Evolutionary conservation across 2,888 invertebrate species (phyloP).

Genomic region (Colostygia pectinataria): DNA sequence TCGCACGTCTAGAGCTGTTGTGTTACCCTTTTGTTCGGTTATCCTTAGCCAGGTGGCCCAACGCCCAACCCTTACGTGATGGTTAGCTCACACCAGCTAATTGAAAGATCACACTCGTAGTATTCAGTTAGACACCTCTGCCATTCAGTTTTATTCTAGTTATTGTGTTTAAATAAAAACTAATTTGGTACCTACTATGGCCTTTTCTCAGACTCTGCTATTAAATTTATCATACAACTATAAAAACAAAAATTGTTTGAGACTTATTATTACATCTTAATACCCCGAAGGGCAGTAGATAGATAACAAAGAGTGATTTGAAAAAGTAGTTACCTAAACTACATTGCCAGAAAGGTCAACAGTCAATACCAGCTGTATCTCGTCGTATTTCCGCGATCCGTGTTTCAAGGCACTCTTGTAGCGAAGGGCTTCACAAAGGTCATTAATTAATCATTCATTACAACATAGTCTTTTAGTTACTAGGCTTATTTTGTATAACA

Average conservation of each 20-base stretch:
- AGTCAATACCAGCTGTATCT: conserved; percentile 39
- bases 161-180: background rate
- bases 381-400: conserved; percentile 48
- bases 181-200: too few species aligned
- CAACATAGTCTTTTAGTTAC: conserved; percentile 3
- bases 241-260: too few species aligned
- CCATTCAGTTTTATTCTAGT: conserved; percentile 2
- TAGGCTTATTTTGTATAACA: background rate
- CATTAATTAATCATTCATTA: too few species aligned
- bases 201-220: too few species aligned
- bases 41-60: conserved; percentile 33
- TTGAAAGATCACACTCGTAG: conserved; percentile 36
- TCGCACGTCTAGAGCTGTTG: conserved; percentile 41
- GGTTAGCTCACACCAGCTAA: conserved; percentile 42
- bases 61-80: conserved; percentile 29
- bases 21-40: conserved; percentile 31
- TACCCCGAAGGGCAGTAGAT: background rate
- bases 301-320: background rate
- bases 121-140: conserved; percentile 12
- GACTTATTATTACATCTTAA: too few species aligned
- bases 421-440: conserved; percentile 38
- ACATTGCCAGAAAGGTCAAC: conserved; percentile 42
- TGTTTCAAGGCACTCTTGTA: conserved; percentile 54
- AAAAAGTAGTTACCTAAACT: conserved; percentile 15
- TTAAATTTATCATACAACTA: too few species aligned